These are phyloP conservation scores for Neosilurus hyrtlii DNA, from an alignment of 2,797 vertebrate species.

Conservation along the genomic window DNA sequence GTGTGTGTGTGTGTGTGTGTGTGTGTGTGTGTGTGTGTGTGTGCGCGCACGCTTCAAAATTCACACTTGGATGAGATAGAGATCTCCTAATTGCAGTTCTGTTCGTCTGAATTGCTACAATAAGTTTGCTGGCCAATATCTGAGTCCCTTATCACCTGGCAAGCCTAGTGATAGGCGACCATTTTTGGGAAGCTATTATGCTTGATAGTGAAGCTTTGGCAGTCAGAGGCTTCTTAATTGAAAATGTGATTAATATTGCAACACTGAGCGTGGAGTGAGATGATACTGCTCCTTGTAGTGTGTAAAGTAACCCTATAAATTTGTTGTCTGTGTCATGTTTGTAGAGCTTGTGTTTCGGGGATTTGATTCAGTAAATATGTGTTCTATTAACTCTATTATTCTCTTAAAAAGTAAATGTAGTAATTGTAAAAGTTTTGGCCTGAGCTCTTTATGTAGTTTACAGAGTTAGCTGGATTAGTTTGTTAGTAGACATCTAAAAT, in stretches of 20 bases:
- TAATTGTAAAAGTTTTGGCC: no score
- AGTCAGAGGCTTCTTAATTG: conserved; percentile 23
- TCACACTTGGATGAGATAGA: conserved; percentile 10
- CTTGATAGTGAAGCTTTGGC: conserved; percentile 22
- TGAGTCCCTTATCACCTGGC: conserved; percentile 28
- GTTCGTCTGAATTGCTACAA: conserved; percentile 20
- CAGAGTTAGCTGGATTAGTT: no score
- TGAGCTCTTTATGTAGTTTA: no score
- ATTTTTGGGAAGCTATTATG: conserved; percentile 8
- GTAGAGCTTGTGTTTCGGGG: not conserved
- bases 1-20: conserved; percentile 21
- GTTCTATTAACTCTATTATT: no score
- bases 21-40: conserved; percentile 8
- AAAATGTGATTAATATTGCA: conserved; percentile 31
- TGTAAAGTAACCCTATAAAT: conserved; percentile 6
- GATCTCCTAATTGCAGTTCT: conserved; percentile 19
- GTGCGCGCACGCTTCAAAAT: conserved; percentile 2
- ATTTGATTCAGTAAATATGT: not conserved
- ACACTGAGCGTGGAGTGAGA: conserved; percentile 11
- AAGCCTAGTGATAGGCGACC: conserved; percentile 15
- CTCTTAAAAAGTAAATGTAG: no score
- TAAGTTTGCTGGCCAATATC: conserved; percentile 18
- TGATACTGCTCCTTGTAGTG: conserved; percentile 9
- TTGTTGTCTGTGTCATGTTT: not conserved
- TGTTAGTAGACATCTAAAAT: no score